These are phyloP conservation scores for Muscicapa comitata DNA, from an alignment of 2,797 vertebrate species.

Conservation along the genomic window DNA sequence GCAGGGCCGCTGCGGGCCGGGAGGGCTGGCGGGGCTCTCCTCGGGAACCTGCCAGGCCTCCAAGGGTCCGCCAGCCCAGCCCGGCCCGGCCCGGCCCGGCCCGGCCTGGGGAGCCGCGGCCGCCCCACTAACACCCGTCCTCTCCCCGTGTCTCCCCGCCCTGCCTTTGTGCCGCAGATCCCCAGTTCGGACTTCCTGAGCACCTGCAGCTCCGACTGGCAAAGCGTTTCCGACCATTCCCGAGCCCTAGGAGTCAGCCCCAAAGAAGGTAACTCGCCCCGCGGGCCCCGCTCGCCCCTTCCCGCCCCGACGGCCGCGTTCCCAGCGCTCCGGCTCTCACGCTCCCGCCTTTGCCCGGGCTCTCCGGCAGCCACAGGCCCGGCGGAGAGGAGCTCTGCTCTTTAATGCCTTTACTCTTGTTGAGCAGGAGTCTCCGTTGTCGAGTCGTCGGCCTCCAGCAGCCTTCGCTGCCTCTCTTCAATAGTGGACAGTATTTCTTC, in stretches of 20 bases:
- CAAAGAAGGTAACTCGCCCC: conserved; percentile 82
- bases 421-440: conserved; percentile 70
- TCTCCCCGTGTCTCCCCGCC: neutral
- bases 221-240: conserved; percentile 88
- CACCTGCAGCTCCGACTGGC: conserved; percentile 83
- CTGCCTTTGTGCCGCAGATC: conserved; percentile 67
- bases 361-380: neutral
- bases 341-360: neutral
- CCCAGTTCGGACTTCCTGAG: conserved; percentile 79
- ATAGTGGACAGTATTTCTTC: conserved; percentile 96
- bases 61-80: neutral
- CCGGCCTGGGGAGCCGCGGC: neutral
- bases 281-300: neutral
- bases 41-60: neutral
- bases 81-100: neutral
- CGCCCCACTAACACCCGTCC: neutral
- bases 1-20: neutral
- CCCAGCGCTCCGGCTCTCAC: neutral
- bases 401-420: neutral
- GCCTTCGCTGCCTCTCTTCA: conserved; percentile 92
- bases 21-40: neutral
- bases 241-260: conserved; percentile 73
- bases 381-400: neutral
- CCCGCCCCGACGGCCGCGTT: neutral
- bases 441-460: conserved; percentile 87